Percentiles rank a stretch among this genome's conserved stretches.
Conservation (phyloP, 2,888 invertebrate species). For the Sphaerophoria rueppellii region DNA sequence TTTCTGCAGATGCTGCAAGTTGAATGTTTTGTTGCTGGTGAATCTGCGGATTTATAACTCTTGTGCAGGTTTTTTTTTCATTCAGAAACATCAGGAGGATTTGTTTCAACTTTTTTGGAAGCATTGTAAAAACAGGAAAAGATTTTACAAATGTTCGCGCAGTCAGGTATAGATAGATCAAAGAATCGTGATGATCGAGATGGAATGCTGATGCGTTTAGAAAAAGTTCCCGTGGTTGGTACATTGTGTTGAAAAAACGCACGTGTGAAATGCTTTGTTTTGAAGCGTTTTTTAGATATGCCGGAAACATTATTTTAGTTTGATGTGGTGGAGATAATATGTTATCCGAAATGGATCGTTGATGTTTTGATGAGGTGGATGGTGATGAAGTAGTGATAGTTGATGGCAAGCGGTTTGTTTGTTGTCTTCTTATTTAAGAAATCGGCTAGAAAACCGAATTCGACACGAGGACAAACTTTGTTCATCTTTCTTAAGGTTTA, state of each 20-base stretch:
- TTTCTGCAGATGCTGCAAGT: conserved; percentile 56
- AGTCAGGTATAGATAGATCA: conserved; percentile 68
- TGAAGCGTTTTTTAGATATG: conserved; percentile 25
- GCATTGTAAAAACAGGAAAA: conserved; percentile 67
- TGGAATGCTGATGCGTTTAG: conserved; percentile 42
- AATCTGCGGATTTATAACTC: conserved; percentile 6
- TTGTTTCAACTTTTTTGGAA: conserved; percentile 12
- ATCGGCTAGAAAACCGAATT: neutral
- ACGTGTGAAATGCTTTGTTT: conserved; percentile 32
- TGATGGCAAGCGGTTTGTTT: conserved; percentile 13
- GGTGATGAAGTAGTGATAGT: conserved; percentile 30
- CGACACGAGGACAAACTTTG: neutral
- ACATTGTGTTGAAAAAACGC: conserved; percentile 53
- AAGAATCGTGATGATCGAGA: conserved; percentile 45
- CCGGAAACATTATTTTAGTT: conserved; percentile 57
- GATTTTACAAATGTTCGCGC: conserved; percentile 38
- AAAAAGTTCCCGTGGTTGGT: neutral
- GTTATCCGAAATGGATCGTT: conserved; percentile 52
- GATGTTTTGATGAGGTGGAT: conserved; percentile 61
- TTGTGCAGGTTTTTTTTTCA: conserved; percentile 17
- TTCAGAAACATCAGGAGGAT: conserved; percentile 18
- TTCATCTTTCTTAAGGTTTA: neutral
- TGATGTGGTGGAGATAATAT: conserved; percentile 28
- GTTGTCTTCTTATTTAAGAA: conserved; percentile 28
- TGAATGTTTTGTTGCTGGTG: neutral